Evolutionary conservation across 2,797 vertebrate genomes (phyloP).

Genomic region (Enteromius unitaeniatus): DNA sequence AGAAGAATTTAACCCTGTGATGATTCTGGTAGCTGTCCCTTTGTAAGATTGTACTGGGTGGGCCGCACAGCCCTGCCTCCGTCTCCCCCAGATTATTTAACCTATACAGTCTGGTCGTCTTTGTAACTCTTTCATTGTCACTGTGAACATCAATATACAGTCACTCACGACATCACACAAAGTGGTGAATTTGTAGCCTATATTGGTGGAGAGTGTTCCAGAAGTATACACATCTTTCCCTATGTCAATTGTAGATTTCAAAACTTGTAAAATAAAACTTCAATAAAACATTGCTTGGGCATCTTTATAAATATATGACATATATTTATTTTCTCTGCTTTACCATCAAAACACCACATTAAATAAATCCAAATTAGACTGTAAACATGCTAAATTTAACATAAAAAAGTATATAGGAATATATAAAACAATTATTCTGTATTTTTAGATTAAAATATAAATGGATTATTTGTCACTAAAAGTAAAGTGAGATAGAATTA

Average conservation of each 20-base stretch:
- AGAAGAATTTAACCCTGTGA: conserved; percentile 66
- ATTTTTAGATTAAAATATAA: not conserved
- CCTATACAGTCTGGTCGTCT: conserved; percentile 63
- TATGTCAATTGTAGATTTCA: conserved; percentile 76
- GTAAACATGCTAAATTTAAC: not conserved
- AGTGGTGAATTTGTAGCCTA: conserved; percentile 70
- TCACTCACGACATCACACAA: conserved; percentile 63
- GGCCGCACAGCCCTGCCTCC: conserved; percentile 58
- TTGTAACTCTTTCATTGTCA: conserved; percentile 73
- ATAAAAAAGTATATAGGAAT: too few relatives aligned
- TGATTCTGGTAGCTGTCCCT: conserved; percentile 71
- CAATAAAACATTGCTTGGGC: conserved; percentile 78
- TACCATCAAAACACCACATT: not conserved
- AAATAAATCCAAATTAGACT: not conserved
- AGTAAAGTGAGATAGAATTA: not conserved
- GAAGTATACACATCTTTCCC: conserved; percentile 65
- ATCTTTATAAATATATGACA: conserved; percentile 64
- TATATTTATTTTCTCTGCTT: conserved; percentile 50
- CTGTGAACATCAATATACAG: conserved; percentile 65
- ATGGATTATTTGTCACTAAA: not conserved
- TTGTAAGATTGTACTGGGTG: conserved; percentile 75
- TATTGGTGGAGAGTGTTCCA: conserved; percentile 64
- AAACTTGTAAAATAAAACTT: conserved; percentile 77
- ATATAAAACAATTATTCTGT: not conserved
- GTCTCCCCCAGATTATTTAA: conserved; percentile 60